Evolutionary conservation across 2,888 invertebrate genomes (phyloP).

Genomic region (Ethmia dodecea): DNA sequence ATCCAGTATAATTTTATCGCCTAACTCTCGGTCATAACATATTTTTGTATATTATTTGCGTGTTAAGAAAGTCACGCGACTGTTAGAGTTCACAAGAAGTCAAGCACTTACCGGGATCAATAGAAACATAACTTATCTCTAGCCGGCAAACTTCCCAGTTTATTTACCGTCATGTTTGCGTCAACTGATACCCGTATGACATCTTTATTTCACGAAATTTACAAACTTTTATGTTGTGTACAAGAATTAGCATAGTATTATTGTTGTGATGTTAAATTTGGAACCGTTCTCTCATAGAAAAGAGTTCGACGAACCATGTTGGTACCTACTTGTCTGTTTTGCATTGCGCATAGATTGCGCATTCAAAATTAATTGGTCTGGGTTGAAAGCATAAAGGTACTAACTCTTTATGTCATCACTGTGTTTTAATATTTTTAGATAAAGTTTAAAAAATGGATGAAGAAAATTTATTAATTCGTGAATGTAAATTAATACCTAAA

Average conservation of each 20-base stretch:
- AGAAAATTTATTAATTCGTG: no score
- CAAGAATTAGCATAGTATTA: no score
- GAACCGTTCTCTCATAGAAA: constrained; percentile 6
- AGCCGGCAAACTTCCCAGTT: neutral
- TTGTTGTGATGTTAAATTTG: neutral
- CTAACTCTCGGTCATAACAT: constrained; percentile 3
- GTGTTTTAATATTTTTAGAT: no score
- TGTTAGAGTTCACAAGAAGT: constrained; percentile 2
- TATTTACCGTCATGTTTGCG: constrained; percentile 2
- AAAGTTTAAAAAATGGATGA: no score
- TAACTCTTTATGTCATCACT: no score
- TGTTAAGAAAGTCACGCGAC: constrained; percentile 7
- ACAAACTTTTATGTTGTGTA: no score
- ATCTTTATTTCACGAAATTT: no score
- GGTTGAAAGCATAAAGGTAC: no score
- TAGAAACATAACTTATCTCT: constrained; percentile 5
- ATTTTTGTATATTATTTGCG: constrained; percentile 2
- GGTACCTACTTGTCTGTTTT: constrained; percentile 17
- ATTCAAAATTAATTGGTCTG: no score
- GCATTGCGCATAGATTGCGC: constrained; percentile 2
- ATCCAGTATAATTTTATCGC: neutral
- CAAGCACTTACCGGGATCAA: constrained; percentile 1
- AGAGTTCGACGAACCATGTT: constrained; percentile 24
- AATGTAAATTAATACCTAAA: no score
- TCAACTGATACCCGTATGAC: neutral